These are phyloP conservation scores for Chitala chitala DNA, from an alignment of 2,113 vertebrate species.

Conservation along the genomic window DNA sequence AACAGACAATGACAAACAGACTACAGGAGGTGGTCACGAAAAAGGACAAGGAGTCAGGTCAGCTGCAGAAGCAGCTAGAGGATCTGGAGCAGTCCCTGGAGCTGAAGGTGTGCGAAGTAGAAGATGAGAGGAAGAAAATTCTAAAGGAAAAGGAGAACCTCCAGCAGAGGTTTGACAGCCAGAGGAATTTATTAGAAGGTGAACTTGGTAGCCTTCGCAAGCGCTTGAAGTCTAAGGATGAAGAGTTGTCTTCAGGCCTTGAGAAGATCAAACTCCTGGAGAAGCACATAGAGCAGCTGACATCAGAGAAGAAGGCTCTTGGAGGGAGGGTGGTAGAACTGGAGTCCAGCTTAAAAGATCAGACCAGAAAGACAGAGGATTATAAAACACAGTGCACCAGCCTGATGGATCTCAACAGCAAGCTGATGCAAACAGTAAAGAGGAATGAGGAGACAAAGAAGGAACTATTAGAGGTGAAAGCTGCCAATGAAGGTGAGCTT, in stretches of 20 bases:
- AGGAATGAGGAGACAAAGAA: conserved; percentile 56
- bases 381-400: conserved; percentile 45
- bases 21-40: conserved; percentile 57
- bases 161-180: conserved; percentile 46
- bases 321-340: conserved; percentile 49
- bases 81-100: conserved; percentile 58
- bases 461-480: conserved; percentile 51
- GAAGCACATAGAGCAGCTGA: conserved; percentile 60
- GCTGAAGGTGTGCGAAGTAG: conserved; percentile 53
- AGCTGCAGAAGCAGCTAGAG: conserved; percentile 67
- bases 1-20: conserved; percentile 57
- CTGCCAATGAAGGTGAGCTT: conserved; percentile 56
- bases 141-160: conserved; percentile 54
- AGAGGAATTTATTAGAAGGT: conserved; percentile 59
- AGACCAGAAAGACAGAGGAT: conserved; percentile 43
- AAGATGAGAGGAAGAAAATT: conserved; percentile 46
- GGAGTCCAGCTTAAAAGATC: conserved; percentile 55
- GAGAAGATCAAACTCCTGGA: conserved; percentile 61
- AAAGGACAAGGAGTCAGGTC: conserved; percentile 63
- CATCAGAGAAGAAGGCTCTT: conserved; percentile 62
- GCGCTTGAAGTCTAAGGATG: conserved; percentile 62
- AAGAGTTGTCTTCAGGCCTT: conserved; percentile 56
- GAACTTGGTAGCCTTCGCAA: conserved; percentile 51
- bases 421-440: conserved; percentile 49
- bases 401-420: conserved; percentile 50